These are phyloP conservation scores for Sula dactylatra DNA, from an alignment of 2,113 vertebrate species.

Conservation along the genomic window DNA sequence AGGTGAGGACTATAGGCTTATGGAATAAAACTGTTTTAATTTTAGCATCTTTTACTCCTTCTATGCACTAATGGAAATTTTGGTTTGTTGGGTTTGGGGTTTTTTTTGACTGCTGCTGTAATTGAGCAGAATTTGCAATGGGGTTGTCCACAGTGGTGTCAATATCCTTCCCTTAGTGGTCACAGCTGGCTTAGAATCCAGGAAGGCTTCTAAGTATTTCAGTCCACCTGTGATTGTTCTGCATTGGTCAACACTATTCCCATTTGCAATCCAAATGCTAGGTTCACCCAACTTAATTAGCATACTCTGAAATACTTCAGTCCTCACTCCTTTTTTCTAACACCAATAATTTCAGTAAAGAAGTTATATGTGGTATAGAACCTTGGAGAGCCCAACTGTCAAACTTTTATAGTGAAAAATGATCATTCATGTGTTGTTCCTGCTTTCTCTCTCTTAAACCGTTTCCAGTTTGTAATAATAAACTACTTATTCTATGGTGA, in stretches of 20 bases:
- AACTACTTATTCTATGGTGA: neutral
- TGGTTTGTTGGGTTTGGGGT: fast-evolving
- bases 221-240: neutral
- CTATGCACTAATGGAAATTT: neutral
- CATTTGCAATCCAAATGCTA: fast-evolving
- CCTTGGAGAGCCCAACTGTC: neutral
- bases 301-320: neutral
- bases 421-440: neutral
- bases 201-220: neutral
- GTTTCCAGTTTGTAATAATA: neutral
- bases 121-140: neutral
- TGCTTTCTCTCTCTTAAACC: neutral
- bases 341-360: neutral
- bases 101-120: neutral
- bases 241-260: neutral
- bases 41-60: neutral
- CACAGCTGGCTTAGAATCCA: neutral
- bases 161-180: neutral
- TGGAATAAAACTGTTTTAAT: neutral
- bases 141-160: neutral
- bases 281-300: neutral
- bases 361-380: neutral
- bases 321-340: neutral
- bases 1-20: neutral
- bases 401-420: neutral